Percentiles rank a stretch among this genome's conserved stretches.
Conservation (phyloP, 2,888 invertebrate species). For the Cataglyphis livida region DNA sequence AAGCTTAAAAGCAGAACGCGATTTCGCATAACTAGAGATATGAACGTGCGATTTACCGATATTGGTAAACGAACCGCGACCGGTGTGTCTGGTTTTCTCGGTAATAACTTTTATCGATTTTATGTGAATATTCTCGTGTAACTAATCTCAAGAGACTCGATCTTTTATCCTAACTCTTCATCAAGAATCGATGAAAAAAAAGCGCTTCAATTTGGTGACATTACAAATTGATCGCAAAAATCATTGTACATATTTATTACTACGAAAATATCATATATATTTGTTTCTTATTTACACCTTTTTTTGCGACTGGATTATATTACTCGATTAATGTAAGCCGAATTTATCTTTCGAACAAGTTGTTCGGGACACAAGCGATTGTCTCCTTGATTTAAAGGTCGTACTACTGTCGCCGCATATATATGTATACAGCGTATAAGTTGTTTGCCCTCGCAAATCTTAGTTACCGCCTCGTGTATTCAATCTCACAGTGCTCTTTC, state of each 20-base stretch:
- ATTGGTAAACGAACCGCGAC: neutral
- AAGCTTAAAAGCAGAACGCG: conserved; percentile 18
- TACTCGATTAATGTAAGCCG: neutral
- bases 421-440: conserved; percentile 21
- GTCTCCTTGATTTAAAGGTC: conserved; percentile 33
- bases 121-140: conserved; percentile 19
- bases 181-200: neutral
- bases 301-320: neutral
- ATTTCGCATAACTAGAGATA: conserved; percentile 1
- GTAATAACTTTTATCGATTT: conserved; percentile 36
- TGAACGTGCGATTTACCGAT: conserved; percentile 33
- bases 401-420: neutral
- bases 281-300: neutral
- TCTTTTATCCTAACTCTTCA: neutral
- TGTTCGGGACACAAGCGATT: conserved; percentile 19
- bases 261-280: neutral
- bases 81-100: neutral
- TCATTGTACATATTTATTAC: neutral
- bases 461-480: conserved; percentile 15
- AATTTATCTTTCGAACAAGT: conserved; percentile 4
- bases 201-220: neutral
- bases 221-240: neutral
- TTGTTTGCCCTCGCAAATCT: conserved; percentile 51
- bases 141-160: neutral
- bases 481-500: neutral